Base-by-base conservation (phyloP, 1,140 invertebrate genomes). In the Hyphantria cunea region DNA sequence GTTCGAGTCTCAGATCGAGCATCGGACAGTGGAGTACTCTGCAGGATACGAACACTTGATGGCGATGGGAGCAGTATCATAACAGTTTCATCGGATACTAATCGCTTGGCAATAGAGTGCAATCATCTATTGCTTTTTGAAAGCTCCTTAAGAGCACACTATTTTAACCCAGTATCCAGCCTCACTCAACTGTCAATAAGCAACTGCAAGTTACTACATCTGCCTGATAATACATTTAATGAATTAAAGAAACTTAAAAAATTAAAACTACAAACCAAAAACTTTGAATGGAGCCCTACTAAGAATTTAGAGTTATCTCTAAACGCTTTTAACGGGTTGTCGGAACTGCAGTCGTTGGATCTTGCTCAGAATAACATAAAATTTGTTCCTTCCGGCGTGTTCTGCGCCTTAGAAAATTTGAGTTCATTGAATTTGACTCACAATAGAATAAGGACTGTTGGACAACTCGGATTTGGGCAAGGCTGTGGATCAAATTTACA, bases 391-490 rank as follows among this genome's bases (percentile, higher is more conserved):
- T 93, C 93, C 10, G 94, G 93, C 42, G 92, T 95, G 32, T 94
- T 97, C 53, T 97, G 96, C 80, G 92, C 94, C 3, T 88, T 98
- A 60, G 92, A 93, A 50, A 96, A 95, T 76, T 90, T 98, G 6
- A 95, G 96, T 75, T 93, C 94, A 49, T 90, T 98, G 15, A 98
- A 98, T 91, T 91, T 97, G 62, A 97, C 96, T 8, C 92, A 93
- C 15, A 97, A 98, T 86, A 93, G 94, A 71, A 94, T 98, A 64
- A 92, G 92, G 47, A 94, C 94, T 41, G 91, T 96, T 6, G 93
- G 95, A 33, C 93, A 95, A 64, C 91, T 97, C 54, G 96, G 96
- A 7, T 93, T 96, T 73, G 92, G 92, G 41, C 91, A 91, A 74
- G 92, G 90, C 50, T 92, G 92, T 62, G 88, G 91, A 48, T 90